Base-by-base conservation (phyloP, 2,113 vertebrate genomes). In the Myotis brandtii region DNA sequence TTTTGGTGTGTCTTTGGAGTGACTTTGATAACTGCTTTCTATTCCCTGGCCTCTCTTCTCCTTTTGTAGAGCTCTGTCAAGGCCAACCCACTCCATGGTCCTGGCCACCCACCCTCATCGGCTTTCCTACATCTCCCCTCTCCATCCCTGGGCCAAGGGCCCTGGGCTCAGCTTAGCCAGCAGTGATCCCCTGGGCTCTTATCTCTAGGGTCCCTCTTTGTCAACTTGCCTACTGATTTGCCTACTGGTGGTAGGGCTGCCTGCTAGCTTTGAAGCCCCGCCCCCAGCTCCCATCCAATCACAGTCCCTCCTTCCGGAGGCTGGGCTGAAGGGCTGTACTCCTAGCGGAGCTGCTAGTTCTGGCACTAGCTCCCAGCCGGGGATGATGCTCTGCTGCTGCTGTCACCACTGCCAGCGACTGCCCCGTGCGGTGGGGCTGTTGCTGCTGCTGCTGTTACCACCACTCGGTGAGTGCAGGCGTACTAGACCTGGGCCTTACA, bases 211-310 rank as follows among this genome's bases (percentile, higher is more conserved):
- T 64, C 23, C 54, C 37, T 75, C 11, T 66, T 75, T 54, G 70
- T 27, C 27, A 32, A 32, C 59, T 62, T 86, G n/a, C 48, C 50
- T 50, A 12, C 59, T 54, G 43, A 32, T 62, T 64, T 86, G 37
- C 11, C 34, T 54, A 14, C 56, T 43, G 37, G 81, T 69, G 94
- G 96, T 1, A 87, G 94, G n/a, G 93, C 75, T 18, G 0, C 34
- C 7, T 9, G 43, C 50, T 80, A 67, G 21, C 48, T 64, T 79
- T 16, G 16, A 46, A 69, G 86, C 75, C 72, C 93, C 93, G 50
- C 97, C 97, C 59, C 80, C 4, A 6, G 5, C 56, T 84, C 25
- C 25, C 56, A 86, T 86, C 97, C 97, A 97, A 97, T 97, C 96
- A 79, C 34, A 14, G 69, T 52, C 66, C 40, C n/a, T 85, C 9